Evolutionary conservation across 2,113 vertebrate species (phyloP).

Genomic region (Alethe diademata): DNA sequence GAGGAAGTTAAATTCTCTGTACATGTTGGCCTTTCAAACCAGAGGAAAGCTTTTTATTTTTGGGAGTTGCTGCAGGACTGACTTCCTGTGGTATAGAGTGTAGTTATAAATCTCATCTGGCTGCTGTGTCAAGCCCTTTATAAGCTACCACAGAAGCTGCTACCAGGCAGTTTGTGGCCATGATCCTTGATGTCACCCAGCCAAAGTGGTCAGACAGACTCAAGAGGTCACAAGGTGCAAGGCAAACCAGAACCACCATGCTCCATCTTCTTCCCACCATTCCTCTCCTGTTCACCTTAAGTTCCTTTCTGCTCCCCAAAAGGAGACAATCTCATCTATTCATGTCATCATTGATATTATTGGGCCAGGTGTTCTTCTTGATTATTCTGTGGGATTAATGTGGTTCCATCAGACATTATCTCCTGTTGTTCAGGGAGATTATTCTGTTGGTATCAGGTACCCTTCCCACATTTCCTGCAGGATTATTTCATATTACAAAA

Average conservation of each 20-base stretch:
- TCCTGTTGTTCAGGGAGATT: neutral
- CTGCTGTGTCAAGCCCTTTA: neutral
- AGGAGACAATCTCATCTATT: neutral
- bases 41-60: neutral
- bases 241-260: accelerated
- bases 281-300: neutral
- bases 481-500: neutral
- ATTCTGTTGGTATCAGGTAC: neutral
- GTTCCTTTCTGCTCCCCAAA: neutral
- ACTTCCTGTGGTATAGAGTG: neutral
- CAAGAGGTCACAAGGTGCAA: neutral
- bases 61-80: neutral
- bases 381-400: neutral
- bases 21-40: neutral
- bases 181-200: neutral
- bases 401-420: neutral
- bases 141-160: neutral
- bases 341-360: neutral
- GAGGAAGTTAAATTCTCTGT: neutral
- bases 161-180: accelerated
- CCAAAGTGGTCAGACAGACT: neutral
- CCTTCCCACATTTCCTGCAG: neutral
- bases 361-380: neutral
- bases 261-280: neutral
- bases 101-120: neutral